Percentiles rank a stretch among this genome's conserved stretches.
Evolutionary conservation across 2,797 vertebrate species (phyloP).

Genomic region (Lindbergichthys nudifrons): DNA sequence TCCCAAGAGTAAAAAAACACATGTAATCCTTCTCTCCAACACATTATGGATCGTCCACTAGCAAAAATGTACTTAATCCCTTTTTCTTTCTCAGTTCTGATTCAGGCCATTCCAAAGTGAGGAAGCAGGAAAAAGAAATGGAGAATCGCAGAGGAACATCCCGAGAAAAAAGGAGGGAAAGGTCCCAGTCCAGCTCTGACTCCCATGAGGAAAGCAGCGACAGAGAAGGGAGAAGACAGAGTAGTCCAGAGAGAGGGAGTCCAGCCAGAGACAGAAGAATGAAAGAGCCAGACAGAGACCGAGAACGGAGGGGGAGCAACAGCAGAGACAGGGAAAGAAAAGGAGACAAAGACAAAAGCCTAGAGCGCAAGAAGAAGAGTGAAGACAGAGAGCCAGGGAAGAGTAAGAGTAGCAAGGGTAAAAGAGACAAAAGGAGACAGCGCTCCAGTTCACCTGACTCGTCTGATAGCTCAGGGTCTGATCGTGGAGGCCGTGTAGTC

Average conservation of each 20-base stretch:
- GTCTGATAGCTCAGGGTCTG: constrained; percentile 86
- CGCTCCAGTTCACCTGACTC: constrained; percentile 81
- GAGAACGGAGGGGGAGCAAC: constrained; percentile 46
- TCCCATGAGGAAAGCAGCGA: constrained; percentile 65
- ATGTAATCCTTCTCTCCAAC: neutral
- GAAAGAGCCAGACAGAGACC: constrained; percentile 44
- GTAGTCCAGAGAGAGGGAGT: constrained; percentile 64
- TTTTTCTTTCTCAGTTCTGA: constrained; percentile 71
- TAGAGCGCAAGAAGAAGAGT: constrained; percentile 60
- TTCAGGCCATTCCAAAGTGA: constrained; percentile 68
- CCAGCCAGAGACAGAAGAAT: constrained; percentile 56
- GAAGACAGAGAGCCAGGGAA: constrained; percentile 60
- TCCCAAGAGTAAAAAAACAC: neutral
- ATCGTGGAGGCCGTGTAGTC: constrained; percentile 14
- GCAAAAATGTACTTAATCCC: neutral
- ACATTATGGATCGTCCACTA: neutral
- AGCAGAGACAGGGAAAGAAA: constrained; percentile 60
- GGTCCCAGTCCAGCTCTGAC: constrained; percentile 69
- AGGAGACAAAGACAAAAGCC: constrained; percentile 47
- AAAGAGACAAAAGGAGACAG: constrained; percentile 51
- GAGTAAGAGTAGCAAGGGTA: constrained; percentile 34
- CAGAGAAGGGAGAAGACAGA: constrained; percentile 60
- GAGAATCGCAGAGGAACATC: constrained; percentile 41
- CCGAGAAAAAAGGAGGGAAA: constrained; percentile 53
- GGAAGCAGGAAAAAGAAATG: constrained; percentile 46